Conservation (phyloP, 2,113 vertebrate genomes). For the Menura novaehollandiae region DNA sequence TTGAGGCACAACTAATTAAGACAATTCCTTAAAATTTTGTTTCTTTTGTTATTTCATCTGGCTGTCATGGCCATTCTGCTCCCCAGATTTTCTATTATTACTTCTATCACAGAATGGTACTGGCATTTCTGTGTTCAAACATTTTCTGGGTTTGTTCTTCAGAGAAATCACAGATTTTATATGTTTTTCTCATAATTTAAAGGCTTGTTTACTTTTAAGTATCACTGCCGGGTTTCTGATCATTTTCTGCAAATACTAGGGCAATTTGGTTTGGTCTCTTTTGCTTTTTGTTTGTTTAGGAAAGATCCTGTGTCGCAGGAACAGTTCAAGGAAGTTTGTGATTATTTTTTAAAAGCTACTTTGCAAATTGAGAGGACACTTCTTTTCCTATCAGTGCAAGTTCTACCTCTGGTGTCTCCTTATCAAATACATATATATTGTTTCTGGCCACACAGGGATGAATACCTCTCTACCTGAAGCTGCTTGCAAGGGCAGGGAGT, state of each 20-base stretch:
- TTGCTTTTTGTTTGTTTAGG: neutral
- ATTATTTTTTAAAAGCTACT: neutral
- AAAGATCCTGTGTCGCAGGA: neutral
- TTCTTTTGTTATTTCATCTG: neutral
- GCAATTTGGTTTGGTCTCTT: neutral
- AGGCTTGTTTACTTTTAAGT: neutral
- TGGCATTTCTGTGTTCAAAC: neutral
- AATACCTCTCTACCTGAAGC: neutral
- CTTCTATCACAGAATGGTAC: neutral
- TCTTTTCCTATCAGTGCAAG: neutral
- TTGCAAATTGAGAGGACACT: neutral
- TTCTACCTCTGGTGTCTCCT: neutral
- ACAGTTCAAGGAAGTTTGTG: neutral
- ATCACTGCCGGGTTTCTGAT: neutral
- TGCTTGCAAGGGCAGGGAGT: neutral
- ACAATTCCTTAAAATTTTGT: neutral
- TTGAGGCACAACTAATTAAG: neutral
- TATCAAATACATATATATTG: neutral
- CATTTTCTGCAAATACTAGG: neutral
- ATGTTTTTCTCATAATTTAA: neutral
- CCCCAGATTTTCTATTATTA: neutral
- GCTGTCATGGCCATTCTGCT: neutral
- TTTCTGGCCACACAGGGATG: neutral
- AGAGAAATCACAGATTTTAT: neutral
- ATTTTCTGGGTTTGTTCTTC: neutral